A percentile compares a stretch with the other conserved stretches of the same genome.
phyloP scores from a whole-genome alignment of 2,888 invertebrate genomes.

The Drosophila villosipedis region DNA sequence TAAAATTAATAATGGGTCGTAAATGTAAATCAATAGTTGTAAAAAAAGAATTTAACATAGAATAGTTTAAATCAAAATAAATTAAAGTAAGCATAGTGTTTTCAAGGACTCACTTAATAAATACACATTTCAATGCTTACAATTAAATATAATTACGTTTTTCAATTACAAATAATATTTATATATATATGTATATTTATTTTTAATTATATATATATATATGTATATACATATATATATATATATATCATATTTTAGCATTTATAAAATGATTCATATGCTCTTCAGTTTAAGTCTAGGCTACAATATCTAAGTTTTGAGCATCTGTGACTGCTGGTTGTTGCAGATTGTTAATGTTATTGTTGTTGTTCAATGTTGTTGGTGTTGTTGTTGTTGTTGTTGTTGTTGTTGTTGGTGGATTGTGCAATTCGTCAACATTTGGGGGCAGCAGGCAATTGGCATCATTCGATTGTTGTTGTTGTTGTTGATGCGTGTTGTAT shows the following conservation, averaged over 20 bases:
- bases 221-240: constrained; percentile 15
- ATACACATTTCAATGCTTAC: constrained; percentile 40
- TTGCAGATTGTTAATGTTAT: constrained; percentile 56
- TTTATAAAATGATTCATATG: constrained; percentile 51
- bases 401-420: constrained; percentile 22
- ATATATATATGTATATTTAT: not conserved
- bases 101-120: constrained; percentile 34
- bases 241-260: constrained; percentile 35
- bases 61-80: constrained; percentile 33
- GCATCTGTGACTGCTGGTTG: constrained; percentile 85
- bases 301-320: constrained; percentile 86
- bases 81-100: constrained; percentile 40
- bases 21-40: constrained; percentile 6
- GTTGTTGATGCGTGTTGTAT: constrained; percentile 69
- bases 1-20: constrained; percentile 12
- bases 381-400: constrained; percentile 8
- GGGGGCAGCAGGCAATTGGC: constrained; percentile 51
- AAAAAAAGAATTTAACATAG: constrained; percentile 3
- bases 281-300: constrained; percentile 71
- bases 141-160: constrained; percentile 28
- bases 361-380: constrained; percentile 42
- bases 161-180: constrained; percentile 22
- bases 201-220: constrained; percentile 22
- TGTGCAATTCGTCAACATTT: constrained; percentile 48
- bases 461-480: constrained; percentile 60